Conservation (phyloP, 2,797 vertebrate species). For the Poecilia velifera region DNA sequence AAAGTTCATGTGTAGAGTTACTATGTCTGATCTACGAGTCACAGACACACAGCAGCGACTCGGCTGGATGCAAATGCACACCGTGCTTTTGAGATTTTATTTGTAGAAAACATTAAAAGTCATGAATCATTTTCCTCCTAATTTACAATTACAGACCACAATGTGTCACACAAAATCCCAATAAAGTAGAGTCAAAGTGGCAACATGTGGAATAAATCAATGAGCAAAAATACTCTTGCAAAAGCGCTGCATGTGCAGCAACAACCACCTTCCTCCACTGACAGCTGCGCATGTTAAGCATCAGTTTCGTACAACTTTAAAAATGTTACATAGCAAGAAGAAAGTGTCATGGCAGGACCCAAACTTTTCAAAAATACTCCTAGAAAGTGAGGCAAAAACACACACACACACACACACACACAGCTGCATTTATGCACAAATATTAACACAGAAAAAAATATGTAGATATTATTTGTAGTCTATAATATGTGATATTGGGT, state of each 20-base stretch:
- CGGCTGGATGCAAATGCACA: not conserved
- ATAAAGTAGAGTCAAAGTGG: not conserved
- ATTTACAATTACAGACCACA: not conserved
- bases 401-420: not conserved
- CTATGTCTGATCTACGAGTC: not conserved
- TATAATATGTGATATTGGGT: not conserved
- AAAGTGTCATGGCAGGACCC: conserved; percentile 16
- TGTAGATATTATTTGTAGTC: not conserved
- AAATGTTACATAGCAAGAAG: conserved; percentile 7
- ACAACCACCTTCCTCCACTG: conserved; percentile 7
- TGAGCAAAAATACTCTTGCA: not conserved
- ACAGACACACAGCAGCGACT: not conserved
- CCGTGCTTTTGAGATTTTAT: not conserved
- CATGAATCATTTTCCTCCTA: not conserved
- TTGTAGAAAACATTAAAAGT: not conserved
- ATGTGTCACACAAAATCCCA: not conserved
- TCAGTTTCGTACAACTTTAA: conserved; percentile 49
- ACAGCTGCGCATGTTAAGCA: conserved; percentile 14
- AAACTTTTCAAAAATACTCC: conserved; percentile 35
- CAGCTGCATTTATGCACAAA: conserved; percentile 19
- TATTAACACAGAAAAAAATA: conserved; percentile 27
- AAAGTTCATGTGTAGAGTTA: not conserved
- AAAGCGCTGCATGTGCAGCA: not conserved
- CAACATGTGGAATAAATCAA: not conserved
- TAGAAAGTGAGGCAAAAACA: conserved; percentile 41